phyloP scores from a whole-genome alignment of 1,140 invertebrate genomes.

The Penaeus vannamei region DNA sequence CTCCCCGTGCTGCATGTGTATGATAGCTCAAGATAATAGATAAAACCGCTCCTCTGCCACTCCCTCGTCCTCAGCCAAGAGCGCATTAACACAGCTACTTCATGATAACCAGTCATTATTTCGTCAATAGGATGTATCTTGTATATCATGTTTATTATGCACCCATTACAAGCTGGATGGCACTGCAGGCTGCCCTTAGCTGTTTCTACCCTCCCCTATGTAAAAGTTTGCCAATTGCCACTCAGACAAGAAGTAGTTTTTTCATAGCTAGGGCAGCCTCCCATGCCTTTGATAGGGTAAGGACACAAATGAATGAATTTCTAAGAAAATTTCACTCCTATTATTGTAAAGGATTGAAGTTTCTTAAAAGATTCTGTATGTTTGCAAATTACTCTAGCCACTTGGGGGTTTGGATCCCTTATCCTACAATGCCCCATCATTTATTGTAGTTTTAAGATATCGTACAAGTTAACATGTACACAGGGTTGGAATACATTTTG shows the following conservation, averaged over 20 bases:
- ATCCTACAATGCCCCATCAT: slow-evolving; percentile 61
- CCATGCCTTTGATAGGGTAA: slow-evolving; percentile 49
- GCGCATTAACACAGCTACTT: slow-evolving; percentile 65
- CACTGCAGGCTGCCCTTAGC: slow-evolving; percentile 35
- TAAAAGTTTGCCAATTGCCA: no score
- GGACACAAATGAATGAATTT: slow-evolving; percentile 47
- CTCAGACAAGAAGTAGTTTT: slow-evolving; percentile 5
- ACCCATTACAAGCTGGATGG: slow-evolving; percentile 43
- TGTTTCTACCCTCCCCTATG: no score
- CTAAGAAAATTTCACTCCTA: slow-evolving; percentile 49
- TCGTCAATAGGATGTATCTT: slow-evolving; percentile 60
- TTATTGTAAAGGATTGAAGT: slow-evolving; percentile 40
- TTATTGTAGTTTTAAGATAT: slow-evolving; percentile 64
- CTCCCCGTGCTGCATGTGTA: slow-evolving; percentile 64
- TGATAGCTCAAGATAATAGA: slow-evolving; percentile 60
- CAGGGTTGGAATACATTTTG: slow-evolving; percentile 67
- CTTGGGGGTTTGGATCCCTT: slow-evolving; percentile 59
- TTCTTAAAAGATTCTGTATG: slow-evolving; percentile 52
- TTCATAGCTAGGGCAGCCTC: slow-evolving; percentile 57
- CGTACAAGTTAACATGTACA: slow-evolving; percentile 67
- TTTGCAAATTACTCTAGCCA: slow-evolving; percentile 59
- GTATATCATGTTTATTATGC: slow-evolving; percentile 60
- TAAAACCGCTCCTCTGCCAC: slow-evolving; percentile 51
- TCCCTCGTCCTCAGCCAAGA: slow-evolving; percentile 61
- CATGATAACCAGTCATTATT: slow-evolving; percentile 66